These are phyloP conservation scores for Theretra japonica DNA, from an alignment of 2,888 invertebrate species.

Conservation along the genomic window DNA sequence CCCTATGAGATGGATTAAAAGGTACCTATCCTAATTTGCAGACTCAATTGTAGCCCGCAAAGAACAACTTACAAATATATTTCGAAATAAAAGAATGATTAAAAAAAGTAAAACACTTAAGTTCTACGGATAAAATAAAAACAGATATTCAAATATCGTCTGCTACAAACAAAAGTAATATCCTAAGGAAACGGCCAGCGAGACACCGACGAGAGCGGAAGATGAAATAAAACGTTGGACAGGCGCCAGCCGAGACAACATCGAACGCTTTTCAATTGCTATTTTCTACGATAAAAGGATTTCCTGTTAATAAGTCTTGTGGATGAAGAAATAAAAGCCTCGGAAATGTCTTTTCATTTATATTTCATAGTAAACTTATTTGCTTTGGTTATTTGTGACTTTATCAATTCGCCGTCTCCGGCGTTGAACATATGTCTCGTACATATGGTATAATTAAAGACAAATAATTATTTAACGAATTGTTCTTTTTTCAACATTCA, in stretches of 20 bases:
- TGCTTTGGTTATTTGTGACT: neutral
- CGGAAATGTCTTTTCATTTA: neutral
- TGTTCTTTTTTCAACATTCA: no score
- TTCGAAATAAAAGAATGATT: neutral
- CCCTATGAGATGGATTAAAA: no score
- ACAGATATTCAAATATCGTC: neutral
- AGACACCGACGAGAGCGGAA: neutral
- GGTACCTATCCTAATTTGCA: no score
- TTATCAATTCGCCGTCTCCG: no score
- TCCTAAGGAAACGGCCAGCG: constrained; percentile 4
- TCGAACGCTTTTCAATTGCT: constrained; percentile 14
- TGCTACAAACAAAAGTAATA: constrained; percentile 2
- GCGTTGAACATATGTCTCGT: no score
- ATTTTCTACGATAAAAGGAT: constrained; percentile 19
- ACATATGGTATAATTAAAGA: no score
- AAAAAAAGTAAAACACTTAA: neutral
- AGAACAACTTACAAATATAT: no score
- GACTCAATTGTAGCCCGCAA: no score
- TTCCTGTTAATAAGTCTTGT: constrained; percentile 15
- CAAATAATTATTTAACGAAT: no score
- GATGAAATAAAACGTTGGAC: constrained; percentile 20
- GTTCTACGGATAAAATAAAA: neutral
- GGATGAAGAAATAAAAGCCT: neutral
- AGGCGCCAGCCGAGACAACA: constrained; percentile 15
- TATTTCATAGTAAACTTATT: neutral